Evolutionary conservation across 1,140 invertebrate species (phyloP).

Genomic region (Phocides pigmalion): DNA sequence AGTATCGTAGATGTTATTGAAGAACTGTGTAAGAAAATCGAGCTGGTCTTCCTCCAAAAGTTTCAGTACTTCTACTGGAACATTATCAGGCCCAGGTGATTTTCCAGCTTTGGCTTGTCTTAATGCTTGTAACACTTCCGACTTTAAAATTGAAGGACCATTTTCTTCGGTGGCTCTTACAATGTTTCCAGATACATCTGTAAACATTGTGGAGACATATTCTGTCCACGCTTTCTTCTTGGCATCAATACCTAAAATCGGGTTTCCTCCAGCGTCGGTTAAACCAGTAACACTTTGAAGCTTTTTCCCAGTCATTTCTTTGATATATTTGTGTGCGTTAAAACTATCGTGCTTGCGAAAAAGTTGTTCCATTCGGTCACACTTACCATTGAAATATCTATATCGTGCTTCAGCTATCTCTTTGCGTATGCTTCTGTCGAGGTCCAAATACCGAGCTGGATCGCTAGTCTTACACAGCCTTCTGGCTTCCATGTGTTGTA

Average conservation of each 20-base stretch:
- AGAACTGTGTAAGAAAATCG: too few relatives aligned
- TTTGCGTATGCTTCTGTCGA: constrained; percentile 7
- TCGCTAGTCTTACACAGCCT: neutral
- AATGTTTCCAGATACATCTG: neutral
- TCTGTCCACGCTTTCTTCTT: constrained; percentile 7
- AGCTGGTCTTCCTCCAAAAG: too few relatives aligned
- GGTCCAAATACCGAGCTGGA: neutral
- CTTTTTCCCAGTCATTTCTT: constrained; percentile 9
- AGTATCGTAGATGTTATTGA: too few relatives aligned
- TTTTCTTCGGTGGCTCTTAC: neutral
- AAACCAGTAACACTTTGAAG: neutral
- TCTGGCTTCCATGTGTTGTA: constrained; percentile 11
- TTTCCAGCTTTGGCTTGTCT: constrained; percentile 12
- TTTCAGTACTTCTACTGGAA: too few relatives aligned
- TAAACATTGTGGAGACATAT: neutral
- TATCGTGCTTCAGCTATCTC: too few relatives aligned
- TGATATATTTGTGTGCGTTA: constrained; percentile 9
- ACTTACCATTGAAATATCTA: too few relatives aligned
- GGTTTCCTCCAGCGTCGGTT: constrained; percentile 13
- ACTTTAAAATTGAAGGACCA: constrained; percentile 1
- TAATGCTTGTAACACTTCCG: constrained; percentile 7
- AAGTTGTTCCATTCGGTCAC: too few relatives aligned
- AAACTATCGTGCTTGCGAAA: constrained; percentile 2
- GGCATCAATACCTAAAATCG: neutral
- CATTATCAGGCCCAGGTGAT: constrained; percentile 9